Evolutionary conservation across 2,113 vertebrate species (phyloP).

Genomic region (human): DNA sequence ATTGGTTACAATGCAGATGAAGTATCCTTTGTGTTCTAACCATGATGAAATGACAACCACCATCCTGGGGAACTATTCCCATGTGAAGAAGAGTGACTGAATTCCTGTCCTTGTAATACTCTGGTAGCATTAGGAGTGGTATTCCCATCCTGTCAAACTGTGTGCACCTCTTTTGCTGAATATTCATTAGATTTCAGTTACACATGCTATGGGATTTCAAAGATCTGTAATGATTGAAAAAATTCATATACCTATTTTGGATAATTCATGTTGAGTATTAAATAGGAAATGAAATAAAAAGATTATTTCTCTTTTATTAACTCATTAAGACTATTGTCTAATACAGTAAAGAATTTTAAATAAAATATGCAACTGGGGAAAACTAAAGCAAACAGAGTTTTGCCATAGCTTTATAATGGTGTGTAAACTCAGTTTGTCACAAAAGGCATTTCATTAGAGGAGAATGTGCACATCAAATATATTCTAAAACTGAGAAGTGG

Average conservation of each 20-base stretch:
- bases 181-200: constrained; percentile 13
- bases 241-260: background rate
- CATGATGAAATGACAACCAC: background rate
- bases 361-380: background rate
- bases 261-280: constrained; percentile 34
- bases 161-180: background rate
- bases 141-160: background rate
- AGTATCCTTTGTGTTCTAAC: background rate
- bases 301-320: background rate
- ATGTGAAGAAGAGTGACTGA: background rate
- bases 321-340: background rate
- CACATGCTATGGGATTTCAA: background rate
- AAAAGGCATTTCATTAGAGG: background rate
- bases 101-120: background rate
- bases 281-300: background rate
- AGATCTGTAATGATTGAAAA: background rate
- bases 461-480: background rate
- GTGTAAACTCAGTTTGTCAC: background rate
- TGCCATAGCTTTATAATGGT: background rate
- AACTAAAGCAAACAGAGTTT: background rate
- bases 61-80: background rate
- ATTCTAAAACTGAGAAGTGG: background rate
- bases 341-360: background rate
- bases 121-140: background rate
- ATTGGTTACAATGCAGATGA: background rate